Percentiles rank a stretch among this genome's conserved stretches.
These are phyloP conservation scores for Caenorhabditis angaria DNA, from an alignment of 2,888 invertebrate genomes.

Conservation along the genomic window DNA sequence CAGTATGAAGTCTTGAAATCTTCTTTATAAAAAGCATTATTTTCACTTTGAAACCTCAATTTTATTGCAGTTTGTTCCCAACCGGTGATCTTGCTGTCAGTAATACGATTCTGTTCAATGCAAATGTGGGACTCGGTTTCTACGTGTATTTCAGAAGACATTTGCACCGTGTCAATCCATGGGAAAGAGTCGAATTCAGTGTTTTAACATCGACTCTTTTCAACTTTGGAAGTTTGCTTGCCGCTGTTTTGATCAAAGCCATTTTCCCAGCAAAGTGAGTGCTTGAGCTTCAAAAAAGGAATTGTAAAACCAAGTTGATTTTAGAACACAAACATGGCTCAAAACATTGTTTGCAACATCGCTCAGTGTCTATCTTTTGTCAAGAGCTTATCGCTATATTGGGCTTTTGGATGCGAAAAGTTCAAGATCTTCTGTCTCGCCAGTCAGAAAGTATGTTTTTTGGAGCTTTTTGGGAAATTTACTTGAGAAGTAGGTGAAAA, in stretches of 20 bases:
- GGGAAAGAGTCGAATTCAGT: slow-evolving; percentile 71
- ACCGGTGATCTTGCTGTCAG: slow-evolving; percentile 71
- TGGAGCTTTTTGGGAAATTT: too few species aligned
- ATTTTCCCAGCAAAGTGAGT: slow-evolving; percentile 79
- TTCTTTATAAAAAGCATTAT: slow-evolving; percentile 3
- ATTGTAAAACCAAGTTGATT: not conserved
- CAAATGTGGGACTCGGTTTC: slow-evolving; percentile 84
- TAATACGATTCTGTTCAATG: slow-evolving; percentile 83
- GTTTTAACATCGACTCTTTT: slow-evolving; percentile 79
- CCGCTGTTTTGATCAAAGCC: slow-evolving; percentile 87
- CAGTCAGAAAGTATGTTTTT: slow-evolving; percentile 37
- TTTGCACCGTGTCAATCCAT: slow-evolving; percentile 55
- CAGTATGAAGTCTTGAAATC: not conserved
- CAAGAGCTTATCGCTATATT: slow-evolving; percentile 79
- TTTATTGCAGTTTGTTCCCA: slow-evolving; percentile 72
- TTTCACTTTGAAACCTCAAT: not conserved
- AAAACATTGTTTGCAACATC: slow-evolving; percentile 81
- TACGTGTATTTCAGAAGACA: slow-evolving; percentile 77
- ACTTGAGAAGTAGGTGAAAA: too few species aligned
- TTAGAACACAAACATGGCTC: slow-evolving; percentile 71
- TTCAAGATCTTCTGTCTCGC: slow-evolving; percentile 44
- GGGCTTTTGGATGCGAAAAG: slow-evolving; percentile 76
- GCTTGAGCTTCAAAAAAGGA: not conserved
- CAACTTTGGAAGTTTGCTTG: slow-evolving; percentile 87
- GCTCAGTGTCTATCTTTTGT: slow-evolving; percentile 79